These are phyloP conservation scores for Ophiothrix spiculata DNA, from an alignment of 35 echinoderm and acorn worm species.

Conservation along the genomic window DNA sequence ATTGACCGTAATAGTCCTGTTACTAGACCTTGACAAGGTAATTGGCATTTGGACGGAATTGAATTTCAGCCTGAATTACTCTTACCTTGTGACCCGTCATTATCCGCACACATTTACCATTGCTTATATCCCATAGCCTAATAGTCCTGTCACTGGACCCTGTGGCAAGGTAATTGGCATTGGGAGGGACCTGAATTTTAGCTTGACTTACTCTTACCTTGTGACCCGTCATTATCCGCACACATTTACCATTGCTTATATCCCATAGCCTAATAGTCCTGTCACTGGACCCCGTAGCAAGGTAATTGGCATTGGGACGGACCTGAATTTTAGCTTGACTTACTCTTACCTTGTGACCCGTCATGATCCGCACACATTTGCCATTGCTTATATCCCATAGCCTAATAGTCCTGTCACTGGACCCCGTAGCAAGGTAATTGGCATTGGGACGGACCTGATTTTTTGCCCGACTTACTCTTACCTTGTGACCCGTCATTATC, in stretches of 20 bases:
- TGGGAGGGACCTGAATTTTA: slow-evolving; percentile 94
- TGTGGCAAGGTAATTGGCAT: slow-evolving; percentile 91
- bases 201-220: too few relatives aligned
- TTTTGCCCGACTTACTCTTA: too few relatives aligned
- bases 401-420: slow-evolving; percentile 91
- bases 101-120: slow-evolving; percentile 90
- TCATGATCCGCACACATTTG: slow-evolving; percentile 94
- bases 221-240: slow-evolving; percentile 93
- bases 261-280: slow-evolving; percentile 94
- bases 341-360: slow-evolving; percentile 99
- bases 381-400: slow-evolving; percentile 87
- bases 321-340: too few relatives aligned
- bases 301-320: slow-evolving; percentile 96
- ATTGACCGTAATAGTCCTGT: slow-evolving; percentile 62
- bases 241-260: slow-evolving; percentile 85
- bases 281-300: slow-evolving; percentile 94
- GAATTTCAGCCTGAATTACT: too few relatives aligned
- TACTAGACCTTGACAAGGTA: slow-evolving; percentile 91
- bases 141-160: slow-evolving; percentile 96
- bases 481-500: slow-evolving; percentile 99
- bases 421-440: slow-evolving; percentile 93
- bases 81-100: slow-evolving; percentile 99
- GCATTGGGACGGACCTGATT: slow-evolving; percentile 98
- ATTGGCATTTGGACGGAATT: slow-evolving; percentile 98
- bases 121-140: slow-evolving; percentile 82